phyloP scores from a whole-genome alignment of 2,888 invertebrate genomes.

The Invenusta paracnida region DNA sequence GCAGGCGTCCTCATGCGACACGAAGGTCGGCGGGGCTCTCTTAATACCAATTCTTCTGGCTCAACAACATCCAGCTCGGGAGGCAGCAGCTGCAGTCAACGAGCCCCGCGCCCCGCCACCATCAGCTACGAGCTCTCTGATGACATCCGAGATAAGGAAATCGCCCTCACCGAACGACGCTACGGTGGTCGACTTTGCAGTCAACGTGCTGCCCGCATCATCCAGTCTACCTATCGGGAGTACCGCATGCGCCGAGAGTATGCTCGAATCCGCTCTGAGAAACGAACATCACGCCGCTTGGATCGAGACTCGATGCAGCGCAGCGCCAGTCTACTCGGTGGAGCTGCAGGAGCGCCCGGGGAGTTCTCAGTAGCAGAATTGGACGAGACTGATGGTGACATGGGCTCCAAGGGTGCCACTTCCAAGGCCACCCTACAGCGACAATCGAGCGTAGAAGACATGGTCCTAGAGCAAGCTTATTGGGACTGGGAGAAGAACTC shows the following conservation, averaged over 20 bases:
- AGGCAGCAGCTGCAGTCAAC: not conserved
- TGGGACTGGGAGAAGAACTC: conserved; percentile 32
- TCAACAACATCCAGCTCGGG: not conserved
- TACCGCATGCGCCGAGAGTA: conserved; percentile 34
- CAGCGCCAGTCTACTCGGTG: not conserved
- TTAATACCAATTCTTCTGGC: not conserved
- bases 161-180: conserved; percentile 35
- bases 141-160: conserved; percentile 36
- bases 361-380: no score
- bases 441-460: conserved; percentile 31
- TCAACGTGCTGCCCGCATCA: not conserved
- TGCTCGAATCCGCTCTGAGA: not conserved
- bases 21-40: conserved; percentile 4
- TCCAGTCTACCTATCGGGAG: conserved; percentile 35
- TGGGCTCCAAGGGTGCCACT: not conserved
- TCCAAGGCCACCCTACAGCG: not conserved
- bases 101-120: conserved; percentile 7
- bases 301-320: conserved; percentile 27
- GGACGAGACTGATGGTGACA: not conserved
- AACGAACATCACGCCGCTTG: conserved; percentile 25
- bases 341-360: not conserved
- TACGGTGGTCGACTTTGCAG: conserved; percentile 18
- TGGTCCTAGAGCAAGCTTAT: conserved; percentile 34
- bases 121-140: conserved; percentile 35
- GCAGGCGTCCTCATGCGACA: conserved; percentile 8